Base-by-base conservation (phyloP, 2,888 invertebrate species). In the Dryococelus australis region DNA sequence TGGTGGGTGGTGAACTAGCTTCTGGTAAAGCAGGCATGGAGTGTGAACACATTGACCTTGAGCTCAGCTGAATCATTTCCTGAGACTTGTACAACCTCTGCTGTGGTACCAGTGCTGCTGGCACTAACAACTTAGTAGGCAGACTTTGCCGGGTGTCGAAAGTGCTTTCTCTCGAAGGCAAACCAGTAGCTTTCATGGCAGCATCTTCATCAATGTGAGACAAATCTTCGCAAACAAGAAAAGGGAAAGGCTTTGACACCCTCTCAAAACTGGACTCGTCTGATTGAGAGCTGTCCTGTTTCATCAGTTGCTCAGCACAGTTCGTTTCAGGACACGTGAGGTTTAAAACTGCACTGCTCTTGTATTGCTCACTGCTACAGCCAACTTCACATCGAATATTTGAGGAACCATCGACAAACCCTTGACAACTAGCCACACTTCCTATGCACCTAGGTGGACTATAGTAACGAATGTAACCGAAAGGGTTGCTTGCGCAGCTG, bases 401-500 rank as follows among this genome's bases (percentile, higher is more conserved):
- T 51, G 85, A 51, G n/a, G 65, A 81, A 28, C 65, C 83, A 91
- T 94, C 94, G 85, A 94, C 92, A 90, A 94, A 93, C 78, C 94
- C 94, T 88, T 93, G 93, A 85, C 93, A 92, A 90, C 90, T 91
- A 87, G 92, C 91, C 43, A 91, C 91, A 79, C 93, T 91, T 87
- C 93, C 94, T 65, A 92, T 88, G 86, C 28, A 28, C 89, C 89
- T 0, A 90, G 92, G 87, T 91, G 93, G 90, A 89, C 95, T 94
- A 90, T 94, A 95, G 92, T 95, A 96, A 85, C 95, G 93, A 43
- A 96, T 94, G 90, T 95, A 96, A 80, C 96, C 96, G 91, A 94
- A 94, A 0, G 95, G 95, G 91, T 94, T 94, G 91, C 94, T 94
- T 2, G 93, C 93, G 93, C 93, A 93, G 92, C 94, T 95, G 88